Conservation (phyloP, 2,113 vertebrate genomes). For the Bos javanicus region DNA sequence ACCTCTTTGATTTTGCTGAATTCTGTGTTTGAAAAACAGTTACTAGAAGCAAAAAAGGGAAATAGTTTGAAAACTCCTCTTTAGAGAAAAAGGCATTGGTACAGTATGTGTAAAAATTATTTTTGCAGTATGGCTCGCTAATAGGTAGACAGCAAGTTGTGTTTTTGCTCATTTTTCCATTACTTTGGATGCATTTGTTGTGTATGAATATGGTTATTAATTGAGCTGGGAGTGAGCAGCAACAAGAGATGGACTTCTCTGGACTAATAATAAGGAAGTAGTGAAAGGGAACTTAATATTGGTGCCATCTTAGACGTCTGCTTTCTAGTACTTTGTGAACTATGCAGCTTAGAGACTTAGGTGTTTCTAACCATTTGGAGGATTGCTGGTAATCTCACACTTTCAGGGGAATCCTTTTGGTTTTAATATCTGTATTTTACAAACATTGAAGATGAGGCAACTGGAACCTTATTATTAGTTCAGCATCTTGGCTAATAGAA, state of each 20-base stretch:
- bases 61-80: conserved; percentile 3
- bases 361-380: conserved; percentile 6
- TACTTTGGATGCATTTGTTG: background rate
- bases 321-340: background rate
- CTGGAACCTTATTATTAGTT: background rate
- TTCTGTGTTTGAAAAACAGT: background rate
- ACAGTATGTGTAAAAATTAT: background rate
- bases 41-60: background rate
- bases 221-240: background rate
- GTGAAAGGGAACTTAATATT: background rate
- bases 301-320: background rate
- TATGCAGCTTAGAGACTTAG: background rate
- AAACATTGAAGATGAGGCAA: background rate
- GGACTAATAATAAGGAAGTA: background rate
- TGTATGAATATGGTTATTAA: background rate
- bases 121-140: background rate
- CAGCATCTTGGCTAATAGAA: background rate
- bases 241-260: background rate
- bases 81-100: background rate
- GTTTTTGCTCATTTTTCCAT: background rate
- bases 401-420: background rate
- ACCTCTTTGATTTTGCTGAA: background rate
- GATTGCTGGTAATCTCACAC: background rate
- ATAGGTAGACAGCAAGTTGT: background rate
- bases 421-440: background rate